Percentiles rank a stretch among this genome's conserved stretches.
Conservation (phyloP, 2,113 vertebrate genomes). For the Cebidichthys violaceus region DNA sequence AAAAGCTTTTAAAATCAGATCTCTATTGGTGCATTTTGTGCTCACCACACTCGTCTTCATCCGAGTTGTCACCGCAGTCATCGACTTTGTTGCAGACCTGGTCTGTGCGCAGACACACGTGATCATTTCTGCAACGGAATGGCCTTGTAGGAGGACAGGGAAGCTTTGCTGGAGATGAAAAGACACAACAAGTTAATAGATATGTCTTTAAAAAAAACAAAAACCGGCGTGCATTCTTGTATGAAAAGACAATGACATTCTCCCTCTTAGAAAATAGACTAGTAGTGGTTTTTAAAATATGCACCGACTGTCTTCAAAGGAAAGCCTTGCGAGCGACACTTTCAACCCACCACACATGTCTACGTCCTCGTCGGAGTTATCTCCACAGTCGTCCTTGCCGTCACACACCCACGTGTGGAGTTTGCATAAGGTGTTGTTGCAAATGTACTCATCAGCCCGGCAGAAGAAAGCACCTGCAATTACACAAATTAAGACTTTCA, state of each 20-base stretch:
- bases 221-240: not conserved
- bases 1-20: not conserved
- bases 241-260: slow-evolving; percentile 25
- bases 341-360: slow-evolving; percentile 91
- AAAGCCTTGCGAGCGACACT: slow-evolving; percentile 23
- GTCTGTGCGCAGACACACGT: slow-evolving; percentile 90
- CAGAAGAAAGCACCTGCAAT: slow-evolving; percentile 89
- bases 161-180: slow-evolving; percentile 87
- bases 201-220: slow-evolving; percentile 14
- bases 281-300: slow-evolving; percentile 52
- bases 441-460: slow-evolving; percentile 94
- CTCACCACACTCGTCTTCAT: slow-evolving; percentile 94
- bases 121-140: slow-evolving; percentile 90
- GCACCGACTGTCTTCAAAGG: slow-evolving; percentile 21
- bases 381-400: slow-evolving; percentile 98
- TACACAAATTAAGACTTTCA: slow-evolving; percentile 23
- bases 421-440: slow-evolving; percentile 98
- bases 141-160: slow-evolving; percentile 93
- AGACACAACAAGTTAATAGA: slow-evolving; percentile 31
- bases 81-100: slow-evolving; percentile 93
- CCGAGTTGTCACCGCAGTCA: slow-evolving; percentile 97
- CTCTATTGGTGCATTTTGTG: not conserved
- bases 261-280: not conserved
- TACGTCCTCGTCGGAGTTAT: slow-evolving; percentile 95
- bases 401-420: slow-evolving; percentile 96